Conservation (phyloP, 64 coral and sea anemone species). For the Catalaphyllia jardinei region DNA sequence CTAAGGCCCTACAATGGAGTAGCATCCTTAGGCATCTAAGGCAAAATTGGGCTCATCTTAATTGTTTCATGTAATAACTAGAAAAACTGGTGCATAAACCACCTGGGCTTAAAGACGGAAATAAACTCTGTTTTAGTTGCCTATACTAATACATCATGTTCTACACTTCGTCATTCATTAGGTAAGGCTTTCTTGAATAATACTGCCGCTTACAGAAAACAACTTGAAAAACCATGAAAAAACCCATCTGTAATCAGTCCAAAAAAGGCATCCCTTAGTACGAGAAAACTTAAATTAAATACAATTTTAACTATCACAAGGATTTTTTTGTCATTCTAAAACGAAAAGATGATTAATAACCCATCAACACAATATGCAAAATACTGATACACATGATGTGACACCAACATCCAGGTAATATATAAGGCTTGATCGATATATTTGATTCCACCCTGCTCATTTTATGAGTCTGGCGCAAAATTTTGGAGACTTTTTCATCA, state of each 20-base stretch:
- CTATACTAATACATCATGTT: not conserved
- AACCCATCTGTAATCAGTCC: not conserved
- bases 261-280: not conserved
- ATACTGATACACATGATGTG: not conserved
- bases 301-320: not conserved
- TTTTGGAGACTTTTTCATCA: not conserved
- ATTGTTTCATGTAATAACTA: too few species aligned
- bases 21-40: too few species aligned
- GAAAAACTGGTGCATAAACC: too few species aligned
- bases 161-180: not conserved
- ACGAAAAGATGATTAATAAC: not conserved
- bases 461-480: not conserved
- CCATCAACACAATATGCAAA: not conserved
- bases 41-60: too few species aligned
- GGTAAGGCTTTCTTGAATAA: not conserved
- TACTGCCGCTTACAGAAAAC: not conserved
- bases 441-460: not conserved
- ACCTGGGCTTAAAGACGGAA: too few species aligned
- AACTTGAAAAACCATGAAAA: not conserved
- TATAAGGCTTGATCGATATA: not conserved
- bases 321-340: slow-evolving; percentile 9
- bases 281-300: not conserved
- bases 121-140: too few species aligned
- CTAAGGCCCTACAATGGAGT: too few species aligned
- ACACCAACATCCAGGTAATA: not conserved